Evolutionary conservation across 2,888 invertebrate genomes (phyloP).

Genomic region (Gymnosoma rotundatum): DNA sequence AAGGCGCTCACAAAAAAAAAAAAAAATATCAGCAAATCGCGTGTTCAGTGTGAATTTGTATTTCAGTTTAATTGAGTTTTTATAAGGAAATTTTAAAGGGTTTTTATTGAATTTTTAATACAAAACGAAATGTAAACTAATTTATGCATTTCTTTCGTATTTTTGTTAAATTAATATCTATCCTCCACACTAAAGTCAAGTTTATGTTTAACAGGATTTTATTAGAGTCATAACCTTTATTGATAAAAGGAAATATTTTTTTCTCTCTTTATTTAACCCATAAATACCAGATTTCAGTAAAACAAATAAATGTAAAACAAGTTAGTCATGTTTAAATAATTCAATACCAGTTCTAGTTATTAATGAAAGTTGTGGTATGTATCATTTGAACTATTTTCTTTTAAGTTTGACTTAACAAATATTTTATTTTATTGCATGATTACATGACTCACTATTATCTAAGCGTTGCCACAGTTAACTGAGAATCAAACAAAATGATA

Average conservation of each 20-base stretch:
- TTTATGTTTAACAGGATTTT: constrained; percentile 37
- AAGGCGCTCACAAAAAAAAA: background rate
- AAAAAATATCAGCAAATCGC: constrained; percentile 9
- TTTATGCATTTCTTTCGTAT: background rate
- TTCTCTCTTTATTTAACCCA: background rate
- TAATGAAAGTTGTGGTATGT: constrained; percentile 32
- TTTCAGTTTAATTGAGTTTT: constrained; percentile 51
- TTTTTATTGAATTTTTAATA: constrained; percentile 45
- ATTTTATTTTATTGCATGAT: constrained; percentile 37
- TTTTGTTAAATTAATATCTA: no score
- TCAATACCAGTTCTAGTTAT: constrained; percentile 16
- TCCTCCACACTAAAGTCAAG: background rate
- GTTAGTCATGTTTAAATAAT: background rate
- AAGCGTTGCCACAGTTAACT: constrained; percentile 55
- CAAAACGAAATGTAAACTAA: background rate
- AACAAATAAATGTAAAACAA: background rate
- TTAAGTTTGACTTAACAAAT: constrained; percentile 3
- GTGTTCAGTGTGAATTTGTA: constrained; percentile 31
- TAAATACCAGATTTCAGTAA: background rate
- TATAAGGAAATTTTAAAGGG: constrained; percentile 13
- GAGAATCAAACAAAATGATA: constrained; percentile 67
- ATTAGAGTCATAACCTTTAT: constrained; percentile 55
- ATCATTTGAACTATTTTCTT: background rate
- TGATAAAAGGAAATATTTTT: constrained; percentile 38
- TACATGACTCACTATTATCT: constrained; percentile 59